Evolutionary conservation across 2,113 vertebrate genomes (phyloP).

Genomic region (Clupea harengus): DNA sequence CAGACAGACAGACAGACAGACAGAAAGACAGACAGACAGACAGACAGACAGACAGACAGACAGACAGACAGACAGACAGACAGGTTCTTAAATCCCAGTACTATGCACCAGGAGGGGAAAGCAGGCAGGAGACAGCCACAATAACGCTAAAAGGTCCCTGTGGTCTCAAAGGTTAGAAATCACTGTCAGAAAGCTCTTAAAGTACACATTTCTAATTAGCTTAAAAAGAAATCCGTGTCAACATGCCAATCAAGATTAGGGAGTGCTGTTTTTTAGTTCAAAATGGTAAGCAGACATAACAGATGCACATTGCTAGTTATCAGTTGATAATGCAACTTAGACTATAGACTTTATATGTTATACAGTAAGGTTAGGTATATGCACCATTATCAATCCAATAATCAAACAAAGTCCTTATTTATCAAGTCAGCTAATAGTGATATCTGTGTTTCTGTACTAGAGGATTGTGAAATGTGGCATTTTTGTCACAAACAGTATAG

Average conservation of each 20-base stretch:
- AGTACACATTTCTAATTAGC: neutral
- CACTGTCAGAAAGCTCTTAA: neutral
- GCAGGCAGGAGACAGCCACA: neutral
- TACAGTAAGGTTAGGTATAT: neutral
- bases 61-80: neutral
- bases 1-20: neutral
- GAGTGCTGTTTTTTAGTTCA: neutral
- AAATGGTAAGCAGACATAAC: too few relatives aligned
- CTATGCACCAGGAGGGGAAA: neutral
- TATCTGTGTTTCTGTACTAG: too few relatives aligned
- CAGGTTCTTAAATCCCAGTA: neutral
- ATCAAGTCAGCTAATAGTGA: too few relatives aligned
- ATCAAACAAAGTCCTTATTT: too few relatives aligned
- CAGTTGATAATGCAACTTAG: too few relatives aligned
- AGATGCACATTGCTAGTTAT: too few relatives aligned
- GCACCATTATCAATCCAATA: too few relatives aligned
- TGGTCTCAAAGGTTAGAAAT: neutral
- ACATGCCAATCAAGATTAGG: neutral
- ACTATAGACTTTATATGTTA: too few relatives aligned
- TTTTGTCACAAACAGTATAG: neutral
- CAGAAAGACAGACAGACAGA: neutral
- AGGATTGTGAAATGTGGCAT: too few relatives aligned
- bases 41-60: neutral
- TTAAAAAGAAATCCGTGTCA: neutral
- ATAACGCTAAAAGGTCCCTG: conserved; percentile 5